Conservation (phyloP, 2,888 invertebrate genomes). For the Drosophila prolongata region DNA sequence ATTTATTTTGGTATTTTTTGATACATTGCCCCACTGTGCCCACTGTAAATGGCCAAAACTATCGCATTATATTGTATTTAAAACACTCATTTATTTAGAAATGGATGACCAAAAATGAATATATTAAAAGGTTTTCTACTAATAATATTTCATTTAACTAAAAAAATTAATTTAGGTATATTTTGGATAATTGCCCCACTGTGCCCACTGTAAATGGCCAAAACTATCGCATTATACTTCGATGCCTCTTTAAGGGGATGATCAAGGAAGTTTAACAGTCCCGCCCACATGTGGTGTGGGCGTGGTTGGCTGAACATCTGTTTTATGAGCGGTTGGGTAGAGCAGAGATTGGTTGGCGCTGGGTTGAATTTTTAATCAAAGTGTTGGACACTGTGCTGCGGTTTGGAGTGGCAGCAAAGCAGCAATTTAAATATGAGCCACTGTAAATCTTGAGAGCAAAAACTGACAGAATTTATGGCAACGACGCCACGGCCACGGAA, state of each 20-base stretch:
- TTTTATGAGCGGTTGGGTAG: slow-evolving; percentile 5
- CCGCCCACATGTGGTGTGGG: slow-evolving; percentile 49
- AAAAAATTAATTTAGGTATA: too few relatives aligned
- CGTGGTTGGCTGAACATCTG: slow-evolving; percentile 27
- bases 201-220: slow-evolving; percentile 53
- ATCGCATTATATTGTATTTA: slow-evolving; percentile 27
- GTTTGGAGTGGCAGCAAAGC: slow-evolving; percentile 49
- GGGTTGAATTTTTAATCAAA: slow-evolving; percentile 69
- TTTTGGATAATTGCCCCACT: too few relatives aligned
- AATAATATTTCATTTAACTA: too few relatives aligned
- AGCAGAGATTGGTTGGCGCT: neutral
- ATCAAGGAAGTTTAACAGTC: slow-evolving; percentile 46
- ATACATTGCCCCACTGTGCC: too few relatives aligned
- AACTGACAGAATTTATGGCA: slow-evolving; percentile 77
- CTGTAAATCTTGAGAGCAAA: slow-evolving; percentile 74
- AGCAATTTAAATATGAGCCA: slow-evolving; percentile 76
- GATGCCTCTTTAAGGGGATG: slow-evolving; percentile 65
- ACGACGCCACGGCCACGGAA: slow-evolving; percentile 66
- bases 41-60: slow-evolving; percentile 60
- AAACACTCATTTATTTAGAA: too few relatives aligned
- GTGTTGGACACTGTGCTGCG: slow-evolving; percentile 47
- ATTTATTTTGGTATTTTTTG: too few relatives aligned
- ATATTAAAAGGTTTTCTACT: too few relatives aligned
- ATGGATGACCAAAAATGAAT: too few relatives aligned
- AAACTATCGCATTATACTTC: slow-evolving; percentile 49